Base-by-base conservation (phyloP, 2,888 invertebrate genomes). In the Amphipyra tragopoginis region DNA sequence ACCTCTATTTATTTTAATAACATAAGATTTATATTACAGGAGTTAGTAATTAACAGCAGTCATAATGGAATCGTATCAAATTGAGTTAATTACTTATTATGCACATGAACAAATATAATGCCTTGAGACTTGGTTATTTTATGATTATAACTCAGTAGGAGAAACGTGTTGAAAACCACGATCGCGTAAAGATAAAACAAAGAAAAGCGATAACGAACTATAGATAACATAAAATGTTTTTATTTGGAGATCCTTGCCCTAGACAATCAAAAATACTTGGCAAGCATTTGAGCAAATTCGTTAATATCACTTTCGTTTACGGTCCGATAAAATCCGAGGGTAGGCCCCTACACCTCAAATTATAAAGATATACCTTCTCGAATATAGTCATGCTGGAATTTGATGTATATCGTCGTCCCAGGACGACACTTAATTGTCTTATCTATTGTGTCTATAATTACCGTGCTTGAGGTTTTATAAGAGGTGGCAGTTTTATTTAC, bases 11-110 rank as follows among this genome's bases (percentile, higher is more conserved):
- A 69, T 54, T 75, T 80, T 77, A 82, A 80, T 72, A 58, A 67
- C 69, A 70, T 79, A 80, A 67, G 75, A 69, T 77, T n/a, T 75
- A 73, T 72, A 75, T 65, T 74, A 68, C 72, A 61, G 67, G 54
- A 65, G 72, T 70, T 58, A 66, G 52, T 65, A 45, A 52, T 75
- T 65, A 70, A 72, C 52, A 58, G 57, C 65, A 68, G 62, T 38
- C 55, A 45, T 68, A 75, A 65, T 70, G 62, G 59, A 44, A 67
- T 63, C 50, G 55, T 52, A 55, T 67, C 51, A 55, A 60, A 67
- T 60, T 64, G 15, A 59, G 49, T 58, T 69, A 58, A 73, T 77
- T 53, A 65, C 61, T 57, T 44, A 58, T 29, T 52, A 62, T 65
- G 55, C 55, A 66, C 47, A 70, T 36, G 58, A 61, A 67, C 55